Evolutionary conservation across 2,888 invertebrate species (phyloP).

Genomic region (Merodon equestris): DNA sequence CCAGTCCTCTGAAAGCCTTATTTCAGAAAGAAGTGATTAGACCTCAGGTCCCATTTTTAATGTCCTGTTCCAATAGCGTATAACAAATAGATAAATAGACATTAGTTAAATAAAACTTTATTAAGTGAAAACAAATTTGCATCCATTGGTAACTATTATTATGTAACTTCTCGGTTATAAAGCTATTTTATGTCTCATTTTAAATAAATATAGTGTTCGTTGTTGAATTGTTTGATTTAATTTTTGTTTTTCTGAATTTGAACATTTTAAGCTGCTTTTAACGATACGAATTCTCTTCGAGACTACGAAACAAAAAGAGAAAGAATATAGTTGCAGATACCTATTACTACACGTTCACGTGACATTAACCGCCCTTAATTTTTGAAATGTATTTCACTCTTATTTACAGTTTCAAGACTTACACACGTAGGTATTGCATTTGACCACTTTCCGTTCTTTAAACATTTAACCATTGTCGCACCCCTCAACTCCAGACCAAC

Average conservation of each 20-base stretch:
- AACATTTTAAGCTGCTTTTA: conserved; percentile 37
- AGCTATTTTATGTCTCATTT: conserved; percentile 21
- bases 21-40: no score
- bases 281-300: conserved; percentile 14
- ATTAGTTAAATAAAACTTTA: no score
- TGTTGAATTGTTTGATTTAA: not conserved
- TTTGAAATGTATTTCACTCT: conserved; percentile 39
- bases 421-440: conserved; percentile 89
- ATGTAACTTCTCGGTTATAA: conserved; percentile 9
- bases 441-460: conserved; percentile 92
- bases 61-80: no score
- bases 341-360: not conserved
- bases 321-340: not conserved
- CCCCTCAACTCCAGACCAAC: conserved; percentile 87
- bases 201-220: conserved; percentile 11
- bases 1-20: no score
- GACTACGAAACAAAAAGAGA: conserved; percentile 6
- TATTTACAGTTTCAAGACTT: conserved; percentile 42
- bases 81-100: no score
- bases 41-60: no score
- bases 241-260: conserved; percentile 24
- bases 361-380: conserved; percentile 18
- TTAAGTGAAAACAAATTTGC: conserved; percentile 9
- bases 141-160: conserved; percentile 10
- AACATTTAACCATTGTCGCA: conserved; percentile 88